phyloP scores from a whole-genome alignment of 1,140 invertebrate species.

The Grapholita molesta region DNA sequence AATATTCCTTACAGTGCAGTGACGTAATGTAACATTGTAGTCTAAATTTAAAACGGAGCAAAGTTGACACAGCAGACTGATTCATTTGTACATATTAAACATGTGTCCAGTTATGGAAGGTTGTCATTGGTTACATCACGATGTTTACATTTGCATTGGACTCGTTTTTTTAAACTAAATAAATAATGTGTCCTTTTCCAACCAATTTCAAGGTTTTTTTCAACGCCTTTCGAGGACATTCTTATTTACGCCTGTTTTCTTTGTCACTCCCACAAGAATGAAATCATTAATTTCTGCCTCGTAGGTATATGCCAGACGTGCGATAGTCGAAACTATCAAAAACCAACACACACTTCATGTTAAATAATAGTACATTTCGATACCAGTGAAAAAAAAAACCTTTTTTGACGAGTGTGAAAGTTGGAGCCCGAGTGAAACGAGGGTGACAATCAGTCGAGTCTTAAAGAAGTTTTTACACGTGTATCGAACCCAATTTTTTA shows the following conservation, averaged over 20 bases:
- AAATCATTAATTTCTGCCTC: background rate
- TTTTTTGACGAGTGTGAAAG: no score
- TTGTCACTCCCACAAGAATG: background rate
- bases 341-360: no score
- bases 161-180: background rate
- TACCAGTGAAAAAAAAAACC: no score
- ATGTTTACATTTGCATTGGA: background rate
- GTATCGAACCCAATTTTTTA: no score
- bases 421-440: no score
- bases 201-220: background rate
- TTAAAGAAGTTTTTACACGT: no score
- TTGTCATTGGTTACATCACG: slow-evolving; percentile 3
- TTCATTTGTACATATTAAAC: slow-evolving; percentile 5
- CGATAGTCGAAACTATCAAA: no score
- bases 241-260: background rate
- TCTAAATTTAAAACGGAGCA: slow-evolving; percentile 4
- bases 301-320: no score
- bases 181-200: background rate
- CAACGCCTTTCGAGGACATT: background rate
- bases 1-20: no score
- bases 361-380: no score
- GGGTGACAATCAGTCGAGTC: no score
- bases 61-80: background rate
- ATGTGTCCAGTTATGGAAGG: background rate
- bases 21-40: background rate